Evolutionary conservation across 92 coral and sea anemone genomes (phyloP), one percentile per base, ranked within the genome.

Genomic region (Ricordea florida): DNA sequence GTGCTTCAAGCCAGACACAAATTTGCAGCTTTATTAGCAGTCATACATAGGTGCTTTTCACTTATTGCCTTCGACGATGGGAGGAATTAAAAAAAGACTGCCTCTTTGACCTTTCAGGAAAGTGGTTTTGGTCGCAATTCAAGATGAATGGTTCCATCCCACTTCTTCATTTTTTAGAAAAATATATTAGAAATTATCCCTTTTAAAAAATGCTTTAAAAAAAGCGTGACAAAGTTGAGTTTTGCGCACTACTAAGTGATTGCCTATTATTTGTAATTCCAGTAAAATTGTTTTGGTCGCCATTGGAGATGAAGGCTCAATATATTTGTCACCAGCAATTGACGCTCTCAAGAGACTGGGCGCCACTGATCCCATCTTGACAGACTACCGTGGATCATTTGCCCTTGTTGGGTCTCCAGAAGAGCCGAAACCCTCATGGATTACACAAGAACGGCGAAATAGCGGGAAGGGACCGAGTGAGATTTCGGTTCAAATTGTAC

Each of bases 221-320:
- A n/a, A n/a, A n/a, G n/a, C n/a, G n/a, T n/a, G n/a, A n/a, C n/a
- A n/a, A n/a, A n/a, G n/a, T n/a, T n/a, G n/a, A n/a, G n/a, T n/a
- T n/a, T n/a, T n/a, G n/a, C n/a, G n/a, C n/a, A n/a, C n/a, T n/a
- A n/a, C n/a, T n/a, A n/a, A n/a, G n/a, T n/a, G n/a, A n/a, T n/a
- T n/a, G n/a, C n/a, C n/a, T n/a, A n/a, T 52, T 27, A 26, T 4
- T 25, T 8, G 15, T 14, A 0, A 27, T 24, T 21, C 46, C 29
- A 74, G 80, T 24, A 60, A 74, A 48, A 58, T 74, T 23, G 80
- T 74, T 35, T 70, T 74, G 11, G 56, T 74, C 31, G 80, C 71
- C 33, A 45, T 74, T 20, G 58, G 27, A 44, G 71, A 74, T 23
- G 38, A 52, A 0, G 80, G 70, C 16, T 31, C 65, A 2, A 74